phyloP scores from a whole-genome alignment of 2,888 invertebrate species.

The Leptopilina syphax region DNA sequence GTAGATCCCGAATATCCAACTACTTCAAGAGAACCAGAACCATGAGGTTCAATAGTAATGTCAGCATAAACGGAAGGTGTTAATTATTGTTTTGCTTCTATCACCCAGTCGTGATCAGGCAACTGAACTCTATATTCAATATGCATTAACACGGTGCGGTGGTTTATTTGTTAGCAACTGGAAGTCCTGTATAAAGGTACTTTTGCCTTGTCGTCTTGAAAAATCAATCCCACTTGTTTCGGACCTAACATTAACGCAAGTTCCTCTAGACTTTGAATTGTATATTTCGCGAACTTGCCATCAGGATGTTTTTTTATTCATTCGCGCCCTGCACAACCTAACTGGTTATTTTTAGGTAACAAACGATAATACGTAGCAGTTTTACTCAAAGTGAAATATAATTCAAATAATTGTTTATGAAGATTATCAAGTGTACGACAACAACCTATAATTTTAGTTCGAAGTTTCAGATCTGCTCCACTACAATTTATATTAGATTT shows the following conservation, averaged over 20 bases:
- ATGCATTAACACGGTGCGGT: conserved; percentile 62
- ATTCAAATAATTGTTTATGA: conserved; percentile 34
- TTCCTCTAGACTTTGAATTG: conserved; percentile 50
- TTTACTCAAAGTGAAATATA: conserved; percentile 53
- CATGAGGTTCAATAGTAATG: conserved; percentile 58
- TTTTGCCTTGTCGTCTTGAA: conserved; percentile 63
- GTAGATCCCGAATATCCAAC: conserved; percentile 73
- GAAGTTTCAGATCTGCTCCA: conserved; percentile 43
- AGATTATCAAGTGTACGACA: conserved; percentile 45
- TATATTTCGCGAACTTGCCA: conserved; percentile 46
- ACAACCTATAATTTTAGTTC: conserved; percentile 44
- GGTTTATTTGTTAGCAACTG: conserved; percentile 66
- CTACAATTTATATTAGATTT: conserved; percentile 35
- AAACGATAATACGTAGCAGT: conserved; percentile 60
- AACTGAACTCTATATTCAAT: conserved; percentile 59
- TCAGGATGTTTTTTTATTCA: conserved; percentile 62
- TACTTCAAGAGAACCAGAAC: conserved; percentile 64
- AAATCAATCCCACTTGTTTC: conserved; percentile 55
- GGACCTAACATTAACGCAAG: conserved; percentile 54
- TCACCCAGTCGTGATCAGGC: conserved; percentile 68
- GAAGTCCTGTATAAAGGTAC: conserved; percentile 63
- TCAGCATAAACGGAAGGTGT: conserved; percentile 68
- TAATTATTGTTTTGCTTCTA: conserved; percentile 64
- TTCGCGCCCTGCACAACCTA: conserved; percentile 51
- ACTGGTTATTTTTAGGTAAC: conserved; percentile 60